A percentile compares a stretch with the other conserved stretches of the same genome.
These are phyloP conservation scores for Anthopleura sola DNA, from an alignment of 64 coral and sea anemone species.

Conservation along the genomic window DNA sequence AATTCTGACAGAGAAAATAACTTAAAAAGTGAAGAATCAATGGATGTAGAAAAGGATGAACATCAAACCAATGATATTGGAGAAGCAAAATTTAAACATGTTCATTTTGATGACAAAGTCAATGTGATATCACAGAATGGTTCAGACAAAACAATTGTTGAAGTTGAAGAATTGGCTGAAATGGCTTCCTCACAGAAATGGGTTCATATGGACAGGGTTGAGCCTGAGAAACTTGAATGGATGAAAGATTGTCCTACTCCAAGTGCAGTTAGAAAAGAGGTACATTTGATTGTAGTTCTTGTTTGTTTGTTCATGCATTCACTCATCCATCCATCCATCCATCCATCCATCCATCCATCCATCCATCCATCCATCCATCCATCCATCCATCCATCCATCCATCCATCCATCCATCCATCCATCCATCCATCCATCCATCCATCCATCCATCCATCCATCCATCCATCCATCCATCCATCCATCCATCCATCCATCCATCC, in stretches of 20 bases:
- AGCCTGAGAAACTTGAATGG: constrained; percentile 92
- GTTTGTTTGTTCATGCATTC: neutral
- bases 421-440: neutral
- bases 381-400: neutral
- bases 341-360: neutral
- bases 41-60: neutral
- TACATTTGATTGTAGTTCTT: neutral
- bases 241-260: constrained; percentile 86
- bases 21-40: neutral
- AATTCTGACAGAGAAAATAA: neutral
- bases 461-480: neutral
- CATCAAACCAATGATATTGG: neutral
- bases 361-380: neutral
- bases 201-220: constrained; percentile 91
- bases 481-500: neutral
- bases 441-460: neutral
- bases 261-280: constrained; percentile 64
- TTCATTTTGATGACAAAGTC: constrained; percentile 58
- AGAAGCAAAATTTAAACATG: constrained; percentile 34
- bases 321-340: neutral
- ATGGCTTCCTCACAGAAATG: constrained; percentile 41
- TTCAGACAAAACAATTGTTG: neutral
- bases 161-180: constrained; percentile 33
- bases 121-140: constrained; percentile 26
- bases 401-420: neutral